Evolutionary conservation across 2,888 invertebrate species (phyloP), one percentile per base, ranked within the genome.

Genomic region (Nasonovia ribisnigri): DNA sequence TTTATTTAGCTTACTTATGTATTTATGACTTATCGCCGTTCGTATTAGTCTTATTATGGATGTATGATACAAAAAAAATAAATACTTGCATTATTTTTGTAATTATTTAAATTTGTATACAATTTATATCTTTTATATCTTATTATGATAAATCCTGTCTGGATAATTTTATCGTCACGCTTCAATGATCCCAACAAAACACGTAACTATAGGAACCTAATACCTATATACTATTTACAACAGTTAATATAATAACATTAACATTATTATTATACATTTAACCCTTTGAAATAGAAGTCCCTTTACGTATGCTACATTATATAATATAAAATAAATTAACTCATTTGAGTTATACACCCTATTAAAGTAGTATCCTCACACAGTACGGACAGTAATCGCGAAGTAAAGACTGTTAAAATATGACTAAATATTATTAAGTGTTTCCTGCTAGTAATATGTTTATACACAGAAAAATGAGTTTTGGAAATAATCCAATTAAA

Each of bases 401-500:
- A 20, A 11, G 29, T 51, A 46, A 57, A 26, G 60, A 46, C n/a
- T 42, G 48, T 36, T 43, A 67, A 46, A 88, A 36, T 26, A 42
- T 51, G 42, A 42, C 84, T 54, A 91, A 91, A 91, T 54, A 43
- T 42, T 54, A 42, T 91, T 54, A 29, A 84, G 54, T 84, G 57
- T 57, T 54, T 84, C 91, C 91, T 48, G 84, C 20, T 77, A 77
- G 6, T 16, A 20, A 29, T 54, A 43, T 26, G 43, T n/a, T 43
- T 46, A 36, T 43, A 29, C 20, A 8, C n/a, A 57, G 84, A 54
- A 29, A 48, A 29, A n/a, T 5, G 2, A 24, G 84, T 24, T 54
- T 91, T 57, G 20, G 54, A 91, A 54, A 51, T 42, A 54, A 91
- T 91, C 91, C 91, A 54, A 91, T 84, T 91, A 91, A 43, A 84